phyloP scores from a whole-genome alignment of 2,113 vertebrate species.

The Vidua chalybeata region DNA sequence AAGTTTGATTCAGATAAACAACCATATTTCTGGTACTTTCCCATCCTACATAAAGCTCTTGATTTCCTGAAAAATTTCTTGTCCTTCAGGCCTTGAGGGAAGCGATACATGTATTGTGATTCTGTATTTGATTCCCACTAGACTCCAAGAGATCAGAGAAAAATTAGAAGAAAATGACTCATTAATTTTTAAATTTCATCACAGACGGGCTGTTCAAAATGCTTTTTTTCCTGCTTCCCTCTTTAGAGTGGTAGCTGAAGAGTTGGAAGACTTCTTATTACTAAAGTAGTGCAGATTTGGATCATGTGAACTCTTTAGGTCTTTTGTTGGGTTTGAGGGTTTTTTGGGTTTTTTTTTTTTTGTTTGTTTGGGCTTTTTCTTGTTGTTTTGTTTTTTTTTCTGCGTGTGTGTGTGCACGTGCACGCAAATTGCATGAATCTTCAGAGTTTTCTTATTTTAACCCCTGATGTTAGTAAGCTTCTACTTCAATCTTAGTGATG shows the following conservation, averaged over 20 bases:
- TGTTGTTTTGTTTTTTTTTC: too few species aligned
- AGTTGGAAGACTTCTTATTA: neutral
- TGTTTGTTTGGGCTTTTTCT: neutral
- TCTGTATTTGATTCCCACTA: neutral
- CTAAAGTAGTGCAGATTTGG: neutral
- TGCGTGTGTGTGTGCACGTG: too few species aligned
- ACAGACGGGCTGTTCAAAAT: neutral
- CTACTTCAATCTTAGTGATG: neutral
- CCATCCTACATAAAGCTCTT: neutral
- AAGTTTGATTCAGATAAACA: neutral
- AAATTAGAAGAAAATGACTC: neutral
- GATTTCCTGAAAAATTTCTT: neutral
- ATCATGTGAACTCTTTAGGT: neutral
- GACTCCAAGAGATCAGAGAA: neutral
- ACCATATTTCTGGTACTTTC: neutral
- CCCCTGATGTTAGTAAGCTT: neutral
- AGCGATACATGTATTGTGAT: neutral
- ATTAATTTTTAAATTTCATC: neutral
- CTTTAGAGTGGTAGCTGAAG: neutral
- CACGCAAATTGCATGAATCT: neutral
- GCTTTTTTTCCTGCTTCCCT: neutral
- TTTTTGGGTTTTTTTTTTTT: neutral
- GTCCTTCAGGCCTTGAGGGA: neutral
- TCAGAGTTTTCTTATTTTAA: neutral
- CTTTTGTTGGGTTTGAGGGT: neutral